Base-by-base conservation (phyloP, 1,140 invertebrate genomes). In the Scaptomyza montana region DNA sequence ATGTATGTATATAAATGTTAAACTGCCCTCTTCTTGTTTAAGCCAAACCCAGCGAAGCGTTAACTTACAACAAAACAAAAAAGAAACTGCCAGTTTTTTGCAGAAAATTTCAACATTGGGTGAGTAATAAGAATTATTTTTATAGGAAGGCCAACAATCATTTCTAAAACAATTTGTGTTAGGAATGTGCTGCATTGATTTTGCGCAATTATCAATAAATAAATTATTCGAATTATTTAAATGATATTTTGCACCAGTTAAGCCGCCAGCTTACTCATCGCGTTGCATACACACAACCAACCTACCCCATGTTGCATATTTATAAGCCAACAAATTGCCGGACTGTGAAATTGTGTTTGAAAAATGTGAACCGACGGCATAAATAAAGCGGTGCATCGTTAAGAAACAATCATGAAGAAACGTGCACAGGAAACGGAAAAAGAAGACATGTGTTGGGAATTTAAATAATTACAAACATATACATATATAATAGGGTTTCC, bases 301-400 rank as follows among this genome's bases (percentile, higher is more conserved):
- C 13, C 51, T n/a, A 39, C 30, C 45, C 13, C 25, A 30, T 21
- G 41, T 45, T 86, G 71, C 49, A 86, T 86, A 86, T 86, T 86
- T 70, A 86, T 86, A 47, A 86, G 78, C 45, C 43, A 67, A 67
- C n/a, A 68, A 71, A 65, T 73, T 74, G 69, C 30, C 54, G 57
- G 69, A 64, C 64, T 74, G 78, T 86, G 63, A 86, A 85, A 53
- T 74, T 46, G 51, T 69, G 47, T 51, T 77, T 69, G 62, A 74
- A 67, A 74, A 67, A 78, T 79, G 77, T 47, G 36, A 62, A 50
- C 13, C 41, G 55, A 46, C 73, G 66, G 51, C 51, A 62, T 59
- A 64, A 73, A 65, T 53, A 55, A 68, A 61, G 30, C 5, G 7
- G 25, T 65, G 72, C 68, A 60, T 41, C 33, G 43, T 45, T 41